Evolutionary conservation across 1,140 invertebrate genomes (phyloP).

Genomic region (Physella acuta): DNA sequence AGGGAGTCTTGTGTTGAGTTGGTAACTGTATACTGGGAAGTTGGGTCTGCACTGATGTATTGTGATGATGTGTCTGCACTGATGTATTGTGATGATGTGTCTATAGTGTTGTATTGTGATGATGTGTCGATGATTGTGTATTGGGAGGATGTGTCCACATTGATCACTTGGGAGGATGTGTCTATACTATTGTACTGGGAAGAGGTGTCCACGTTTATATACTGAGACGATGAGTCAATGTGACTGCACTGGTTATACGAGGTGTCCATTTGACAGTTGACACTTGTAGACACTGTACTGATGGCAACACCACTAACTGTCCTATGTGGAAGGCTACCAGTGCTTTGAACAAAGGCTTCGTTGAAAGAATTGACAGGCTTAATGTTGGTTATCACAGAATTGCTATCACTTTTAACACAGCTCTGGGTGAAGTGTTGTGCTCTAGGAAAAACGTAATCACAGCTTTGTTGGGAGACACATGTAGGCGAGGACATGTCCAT

Average conservation of each 20-base stretch:
- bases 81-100: not conserved
- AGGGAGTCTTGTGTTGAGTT: not conserved
- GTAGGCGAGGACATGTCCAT: not conserved
- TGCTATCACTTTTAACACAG: not conserved
- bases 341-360: constrained; percentile 8
- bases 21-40: not conserved
- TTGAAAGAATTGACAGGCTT: no score
- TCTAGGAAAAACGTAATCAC: not conserved
- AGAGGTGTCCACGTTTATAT: no score
- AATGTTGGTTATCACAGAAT: no score
- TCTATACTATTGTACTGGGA: no score
- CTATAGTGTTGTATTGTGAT: not conserved
- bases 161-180: not conserved
- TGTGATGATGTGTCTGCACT: not conserved
- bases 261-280: not conserved
- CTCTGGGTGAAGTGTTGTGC: not conserved
- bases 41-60: no score
- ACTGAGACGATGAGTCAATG: not conserved
- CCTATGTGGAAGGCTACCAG: constrained; percentile 3
- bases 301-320: not conserved
- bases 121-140: not conserved
- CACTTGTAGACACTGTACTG: not conserved
- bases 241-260: not conserved
- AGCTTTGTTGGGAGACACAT: not conserved
- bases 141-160: not conserved